phyloP scores from a whole-genome alignment of 2,888 invertebrate species.

The Prosapia bicincta region DNA sequence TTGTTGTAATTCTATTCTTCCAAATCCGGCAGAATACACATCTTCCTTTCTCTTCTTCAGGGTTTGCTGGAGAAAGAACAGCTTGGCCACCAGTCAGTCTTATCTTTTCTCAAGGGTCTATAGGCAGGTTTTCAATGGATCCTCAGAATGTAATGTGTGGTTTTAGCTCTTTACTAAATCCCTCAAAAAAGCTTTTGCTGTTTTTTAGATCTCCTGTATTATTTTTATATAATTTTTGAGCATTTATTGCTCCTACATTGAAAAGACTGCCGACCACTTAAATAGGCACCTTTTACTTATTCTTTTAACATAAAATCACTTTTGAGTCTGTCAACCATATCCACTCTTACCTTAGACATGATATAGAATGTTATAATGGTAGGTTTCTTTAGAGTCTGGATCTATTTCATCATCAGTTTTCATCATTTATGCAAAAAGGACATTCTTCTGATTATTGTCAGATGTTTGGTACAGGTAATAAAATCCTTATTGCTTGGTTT shows the following conservation, averaged over 20 bases:
- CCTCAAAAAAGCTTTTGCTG: not conserved
- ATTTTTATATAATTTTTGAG: conserved; percentile 7
- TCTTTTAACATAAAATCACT: not conserved
- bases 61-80: not conserved
- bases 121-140: not conserved
- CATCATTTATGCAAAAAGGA: too few species aligned
- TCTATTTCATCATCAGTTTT: too few species aligned
- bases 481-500: too few species aligned
- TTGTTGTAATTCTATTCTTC: too few species aligned
- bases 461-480: too few species aligned
- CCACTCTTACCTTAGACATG: too few species aligned
- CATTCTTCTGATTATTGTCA: not conserved
- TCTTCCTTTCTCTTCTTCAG: not conserved
- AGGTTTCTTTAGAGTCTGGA: too few species aligned
- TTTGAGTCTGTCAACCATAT: too few species aligned
- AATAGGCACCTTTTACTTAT: conserved; percentile 7
- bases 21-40: not conserved
- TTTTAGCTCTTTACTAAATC: not conserved
- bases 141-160: not conserved
- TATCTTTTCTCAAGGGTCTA: not conserved
- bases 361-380: too few species aligned
- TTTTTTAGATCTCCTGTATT: conserved; percentile 5
- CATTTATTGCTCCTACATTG: conserved; percentile 13
- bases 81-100: not conserved
- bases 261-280: not conserved